Evolutionary conservation across 2,113 vertebrate species (phyloP).

Genomic region (Equus przewalskii): DNA sequence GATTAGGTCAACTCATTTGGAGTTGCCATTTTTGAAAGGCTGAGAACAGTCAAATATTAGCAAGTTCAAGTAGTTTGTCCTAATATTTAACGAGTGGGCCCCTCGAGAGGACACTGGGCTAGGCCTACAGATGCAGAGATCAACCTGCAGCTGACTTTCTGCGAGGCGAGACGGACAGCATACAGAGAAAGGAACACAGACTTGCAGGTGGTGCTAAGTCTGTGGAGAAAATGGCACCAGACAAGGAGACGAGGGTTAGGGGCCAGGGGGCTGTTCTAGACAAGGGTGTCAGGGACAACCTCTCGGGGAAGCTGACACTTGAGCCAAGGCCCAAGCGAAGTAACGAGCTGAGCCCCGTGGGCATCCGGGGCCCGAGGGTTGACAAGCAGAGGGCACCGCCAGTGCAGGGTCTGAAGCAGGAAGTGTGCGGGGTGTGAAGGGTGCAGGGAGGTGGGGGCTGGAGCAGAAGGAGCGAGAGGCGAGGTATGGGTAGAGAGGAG

Average conservation of each 20-base stretch:
- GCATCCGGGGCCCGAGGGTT: background rate
- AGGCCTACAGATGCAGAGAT: background rate
- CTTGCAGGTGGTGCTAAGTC: background rate
- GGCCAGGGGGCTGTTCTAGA: background rate
- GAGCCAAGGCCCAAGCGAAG: background rate
- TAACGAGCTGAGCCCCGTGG: rapidly evolving
- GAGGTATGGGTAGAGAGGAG: background rate
- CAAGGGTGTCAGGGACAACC: background rate
- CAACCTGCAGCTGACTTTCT: rapidly evolving
- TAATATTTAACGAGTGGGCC: no score
- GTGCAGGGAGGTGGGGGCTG: rapidly evolving
- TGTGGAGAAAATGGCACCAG: rapidly evolving
- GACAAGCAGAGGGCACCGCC: background rate
- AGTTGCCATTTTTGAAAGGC: background rate
- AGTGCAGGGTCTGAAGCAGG: background rate
- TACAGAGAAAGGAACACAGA: rapidly evolving
- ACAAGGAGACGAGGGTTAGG: rapidly evolving
- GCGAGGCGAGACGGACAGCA: rapidly evolving
- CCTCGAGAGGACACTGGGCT: rapidly evolving
- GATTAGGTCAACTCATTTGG: background rate
- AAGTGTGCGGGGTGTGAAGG: rapidly evolving
- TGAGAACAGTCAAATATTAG: background rate
- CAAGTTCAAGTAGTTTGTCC: background rate
- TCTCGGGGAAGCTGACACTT: background rate
- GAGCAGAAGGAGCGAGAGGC: background rate